phyloP scores from a whole-genome alignment of 2,888 invertebrate species.

The Tipula helvola region DNA sequence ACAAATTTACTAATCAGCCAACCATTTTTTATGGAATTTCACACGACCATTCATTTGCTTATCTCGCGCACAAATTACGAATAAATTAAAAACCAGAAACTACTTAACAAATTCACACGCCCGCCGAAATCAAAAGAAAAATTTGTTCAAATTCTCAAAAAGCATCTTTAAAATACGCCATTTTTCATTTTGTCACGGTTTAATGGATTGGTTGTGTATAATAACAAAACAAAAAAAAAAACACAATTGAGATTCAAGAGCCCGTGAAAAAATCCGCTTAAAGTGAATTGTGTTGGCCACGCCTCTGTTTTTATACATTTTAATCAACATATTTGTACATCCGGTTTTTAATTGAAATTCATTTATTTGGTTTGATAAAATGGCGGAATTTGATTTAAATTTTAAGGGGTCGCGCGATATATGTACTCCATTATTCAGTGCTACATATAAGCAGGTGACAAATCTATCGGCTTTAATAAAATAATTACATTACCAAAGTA shows the following conservation, averaged over 20 bases:
- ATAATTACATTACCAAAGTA: neutral
- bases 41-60: neutral
- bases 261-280: neutral
- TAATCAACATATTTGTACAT: neutral
- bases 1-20: too few species aligned
- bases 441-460: neutral
- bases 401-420: neutral
- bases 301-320: neutral
- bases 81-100: neutral
- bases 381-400: neutral
- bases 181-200: neutral
- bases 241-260: neutral
- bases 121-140: too few species aligned
- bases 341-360: neutral
- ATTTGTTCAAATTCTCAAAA: neutral
- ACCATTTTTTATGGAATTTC: neutral
- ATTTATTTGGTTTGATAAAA: neutral
- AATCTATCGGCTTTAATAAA: neutral
- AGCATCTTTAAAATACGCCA: neutral
- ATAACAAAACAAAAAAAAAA: neutral
- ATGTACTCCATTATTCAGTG: neutral
- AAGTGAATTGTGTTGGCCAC: neutral
- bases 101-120: neutral
- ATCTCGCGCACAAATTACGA: neutral
- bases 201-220: neutral